Conservation (phyloP, 2,113 vertebrate species). For the Daboia siamensis region DNA sequence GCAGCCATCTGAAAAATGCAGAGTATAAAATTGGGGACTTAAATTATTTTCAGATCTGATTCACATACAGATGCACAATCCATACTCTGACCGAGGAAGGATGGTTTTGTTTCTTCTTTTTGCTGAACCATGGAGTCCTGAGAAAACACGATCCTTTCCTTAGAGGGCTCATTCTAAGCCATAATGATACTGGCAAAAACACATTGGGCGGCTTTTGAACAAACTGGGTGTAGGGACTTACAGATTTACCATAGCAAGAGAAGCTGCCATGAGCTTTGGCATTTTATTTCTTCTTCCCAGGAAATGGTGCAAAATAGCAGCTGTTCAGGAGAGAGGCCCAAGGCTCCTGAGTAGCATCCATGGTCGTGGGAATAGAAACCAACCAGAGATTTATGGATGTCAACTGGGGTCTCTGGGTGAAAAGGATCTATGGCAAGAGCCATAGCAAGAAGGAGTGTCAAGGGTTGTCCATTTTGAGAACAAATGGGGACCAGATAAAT, state of each 20-base stretch:
- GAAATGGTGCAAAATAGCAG: neutral
- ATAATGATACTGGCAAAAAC: neutral
- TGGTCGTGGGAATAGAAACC: neutral
- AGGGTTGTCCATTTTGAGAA: neutral
- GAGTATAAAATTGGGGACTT: neutral
- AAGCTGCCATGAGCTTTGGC: neutral
- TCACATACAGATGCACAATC: neutral
- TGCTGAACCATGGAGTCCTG: neutral
- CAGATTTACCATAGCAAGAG: neutral
- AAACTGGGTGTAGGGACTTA: neutral
- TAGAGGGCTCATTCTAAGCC: neutral
- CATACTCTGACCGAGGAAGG: neutral
- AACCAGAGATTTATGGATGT: neutral
- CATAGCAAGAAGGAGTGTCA: neutral
- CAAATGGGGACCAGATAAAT: neutral
- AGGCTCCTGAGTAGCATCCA: neutral
- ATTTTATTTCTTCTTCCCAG: neutral
- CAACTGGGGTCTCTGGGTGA: neutral
- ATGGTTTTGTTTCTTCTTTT: neutral
- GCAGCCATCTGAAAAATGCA: slow-evolving; percentile 32
- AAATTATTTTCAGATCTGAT: slow-evolving; percentile 6
- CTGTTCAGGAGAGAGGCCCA: neutral
- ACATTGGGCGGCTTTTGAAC: neutral
- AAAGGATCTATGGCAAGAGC: neutral
- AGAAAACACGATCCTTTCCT: neutral